Base-by-base conservation (phyloP, 1,140 invertebrate genomes). In the Ridgeia piscesae region DNA sequence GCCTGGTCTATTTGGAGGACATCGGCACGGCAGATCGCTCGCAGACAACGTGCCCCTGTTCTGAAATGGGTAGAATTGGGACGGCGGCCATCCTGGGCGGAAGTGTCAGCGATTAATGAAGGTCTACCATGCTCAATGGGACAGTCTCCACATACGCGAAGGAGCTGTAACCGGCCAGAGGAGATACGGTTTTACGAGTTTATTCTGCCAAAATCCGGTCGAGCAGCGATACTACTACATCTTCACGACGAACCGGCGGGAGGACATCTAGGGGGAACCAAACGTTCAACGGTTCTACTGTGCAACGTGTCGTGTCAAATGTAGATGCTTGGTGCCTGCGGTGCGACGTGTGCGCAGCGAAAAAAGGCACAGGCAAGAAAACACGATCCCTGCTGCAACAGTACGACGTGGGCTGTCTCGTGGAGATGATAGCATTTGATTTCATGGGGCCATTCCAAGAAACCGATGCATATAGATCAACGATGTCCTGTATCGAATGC, bases 1-100 rank as follows among this genome's bases (percentile, higher is more conserved):
- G 90, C n/a, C 48, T 94, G 0, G 91, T 94, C 0, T 94, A 94
- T 91, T 89, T 95, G 6, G 94, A 94, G 89, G 94, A 94, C 91
- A 92, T 94, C 17, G 91, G 94, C 35, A 90, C 93, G 0, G 92
- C 92, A 90, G 33, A 50, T 88, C 93, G 4, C 93, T 94, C 91
- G 89, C 93, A 8, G 27, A 92, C 21, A 58, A 94, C 9, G 14
- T 94, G 31, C 88, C n/a, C 27, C 58, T 4, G 17, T 27, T 11
- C 42, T 6, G 42, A 42, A 42, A 42, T 42, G 4, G 42, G 11
- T 6, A 42, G 42, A 42, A 17, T 21, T 77, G 58, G 58, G 58
- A 8, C 17, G 27, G 58, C 58, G 58, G 58, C 58, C 17, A 77
- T 21, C 11, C 27, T 77, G 58, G 58, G 58, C 58, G 58, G 58